Conservation (phyloP, 2,888 invertebrate species). For the Lasius platythorax region DNA sequence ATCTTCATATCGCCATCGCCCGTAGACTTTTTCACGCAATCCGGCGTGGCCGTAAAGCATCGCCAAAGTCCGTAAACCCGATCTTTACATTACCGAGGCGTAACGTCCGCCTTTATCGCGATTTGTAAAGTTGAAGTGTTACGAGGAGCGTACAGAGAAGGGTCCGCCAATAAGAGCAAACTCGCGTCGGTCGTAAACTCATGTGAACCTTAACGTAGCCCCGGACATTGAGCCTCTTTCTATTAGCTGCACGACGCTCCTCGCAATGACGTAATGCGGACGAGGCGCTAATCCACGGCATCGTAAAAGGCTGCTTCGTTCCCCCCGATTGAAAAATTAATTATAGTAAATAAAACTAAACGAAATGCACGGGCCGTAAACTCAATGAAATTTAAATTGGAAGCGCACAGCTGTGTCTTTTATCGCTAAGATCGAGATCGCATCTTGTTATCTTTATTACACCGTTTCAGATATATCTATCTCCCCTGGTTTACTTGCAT, state of each 20-base stretch:
- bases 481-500: not conserved
- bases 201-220: conserved; percentile 73
- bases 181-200: conserved; percentile 80
- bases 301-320: conserved; percentile 75
- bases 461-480: not conserved
- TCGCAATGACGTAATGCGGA: conserved; percentile 70
- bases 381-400: conserved; percentile 75
- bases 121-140: conserved; percentile 74
- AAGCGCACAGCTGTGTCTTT: conserved; percentile 47
- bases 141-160: conserved; percentile 72
- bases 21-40: conserved; percentile 51
- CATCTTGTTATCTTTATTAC: conserved; percentile 44
- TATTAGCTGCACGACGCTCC: conserved; percentile 62
- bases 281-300: conserved; percentile 71
- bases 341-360: conserved; percentile 72
- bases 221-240: conserved; percentile 58
- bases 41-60: conserved; percentile 69
- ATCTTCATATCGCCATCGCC: conserved; percentile 68
- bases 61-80: conserved; percentile 70
- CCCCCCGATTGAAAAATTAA: conserved; percentile 77
- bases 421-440: conserved; percentile 46
- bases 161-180: conserved; percentile 79
- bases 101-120: conserved; percentile 75
- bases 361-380: conserved; percentile 70
- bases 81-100: conserved; percentile 69